phyloP scores from a whole-genome alignment of 2,797 vertebrate species.

The Neosalanx taihuensis region DNA sequence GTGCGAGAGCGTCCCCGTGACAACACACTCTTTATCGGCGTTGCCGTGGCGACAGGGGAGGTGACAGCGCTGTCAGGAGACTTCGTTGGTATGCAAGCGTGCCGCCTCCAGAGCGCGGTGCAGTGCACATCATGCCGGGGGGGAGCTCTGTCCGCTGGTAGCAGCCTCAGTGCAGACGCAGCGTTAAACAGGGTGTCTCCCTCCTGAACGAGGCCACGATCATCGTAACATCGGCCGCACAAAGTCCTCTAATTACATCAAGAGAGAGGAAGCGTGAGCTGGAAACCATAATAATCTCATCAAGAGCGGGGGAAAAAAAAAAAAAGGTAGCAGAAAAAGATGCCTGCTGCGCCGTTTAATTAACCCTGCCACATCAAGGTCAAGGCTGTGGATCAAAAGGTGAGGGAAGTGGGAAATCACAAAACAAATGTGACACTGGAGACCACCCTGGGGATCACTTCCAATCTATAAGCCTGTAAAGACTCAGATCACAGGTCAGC shows the following conservation, averaged over 20 bases:
- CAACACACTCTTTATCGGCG: conserved; percentile 28
- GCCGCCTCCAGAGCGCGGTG: neutral
- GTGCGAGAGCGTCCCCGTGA: conserved; percentile 30
- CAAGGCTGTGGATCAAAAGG: neutral
- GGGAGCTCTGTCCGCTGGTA: neutral
- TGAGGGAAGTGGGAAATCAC: neutral
- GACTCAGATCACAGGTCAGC: neutral
- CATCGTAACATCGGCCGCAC: neutral
- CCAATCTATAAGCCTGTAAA: neutral
- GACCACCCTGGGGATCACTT: neutral
- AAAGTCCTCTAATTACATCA: neutral
- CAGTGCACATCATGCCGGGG: too few relatives aligned
- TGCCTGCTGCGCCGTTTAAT: neutral
- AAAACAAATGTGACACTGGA: neutral
- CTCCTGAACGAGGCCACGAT: too few relatives aligned
- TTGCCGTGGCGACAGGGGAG: conserved; percentile 20
- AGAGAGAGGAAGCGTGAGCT: neutral
- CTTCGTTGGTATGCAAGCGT: neutral
- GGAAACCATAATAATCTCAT: neutral
- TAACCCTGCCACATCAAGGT: neutral
- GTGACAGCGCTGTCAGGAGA: neutral
- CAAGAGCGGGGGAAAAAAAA: neutral
- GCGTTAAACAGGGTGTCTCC: too few relatives aligned
- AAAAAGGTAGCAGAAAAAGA: neutral
- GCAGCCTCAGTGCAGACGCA: too few relatives aligned